Conservation (phyloP, 2,113 vertebrate species). For the Phyllopteryx taeniolatus region DNA sequence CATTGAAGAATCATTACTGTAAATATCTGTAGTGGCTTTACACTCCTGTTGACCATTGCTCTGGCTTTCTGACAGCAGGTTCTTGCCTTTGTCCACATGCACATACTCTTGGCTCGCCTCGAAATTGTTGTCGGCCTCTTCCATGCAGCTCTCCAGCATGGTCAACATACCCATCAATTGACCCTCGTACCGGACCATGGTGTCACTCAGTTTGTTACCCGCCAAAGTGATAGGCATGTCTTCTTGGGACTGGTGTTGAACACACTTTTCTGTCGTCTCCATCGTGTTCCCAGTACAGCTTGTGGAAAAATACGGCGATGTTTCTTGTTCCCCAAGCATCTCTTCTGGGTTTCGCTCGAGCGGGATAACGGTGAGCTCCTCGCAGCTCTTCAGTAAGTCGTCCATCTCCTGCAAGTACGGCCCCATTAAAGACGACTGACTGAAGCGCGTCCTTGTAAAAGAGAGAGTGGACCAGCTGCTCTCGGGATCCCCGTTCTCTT, state of each 20-base stretch:
- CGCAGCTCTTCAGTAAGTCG: conserved; percentile 55
- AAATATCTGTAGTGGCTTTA: background rate
- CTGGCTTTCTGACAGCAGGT: background rate
- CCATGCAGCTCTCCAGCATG: conserved; percentile 60
- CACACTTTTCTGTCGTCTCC: conserved; percentile 7
- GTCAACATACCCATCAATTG: conserved; percentile 59
- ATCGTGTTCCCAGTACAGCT: conserved; percentile 48
- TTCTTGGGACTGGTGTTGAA: background rate
- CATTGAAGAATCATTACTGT: background rate
- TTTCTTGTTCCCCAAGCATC: conserved; percentile 20
- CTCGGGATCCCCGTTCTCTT: conserved; percentile 42
- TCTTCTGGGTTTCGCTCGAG: conserved; percentile 11
- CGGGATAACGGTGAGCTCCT: conserved; percentile 40
- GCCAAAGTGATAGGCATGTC: conserved; percentile 55
- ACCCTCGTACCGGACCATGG: conserved; percentile 61
- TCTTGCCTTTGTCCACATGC: conserved; percentile 37
- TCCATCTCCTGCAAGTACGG: conserved; percentile 66
- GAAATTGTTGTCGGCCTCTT: conserved; percentile 57
- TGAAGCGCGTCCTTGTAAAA: conserved; percentile 12
- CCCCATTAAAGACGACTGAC: conserved; percentile 27
- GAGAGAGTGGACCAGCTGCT: conserved; percentile 12
- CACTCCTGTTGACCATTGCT: background rate
- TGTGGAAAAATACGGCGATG: conserved; percentile 35
- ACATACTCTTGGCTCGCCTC: conserved; percentile 56
- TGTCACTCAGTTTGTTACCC: conserved; percentile 53